Percentiles rank a stretch among this genome's conserved stretches.
phyloP scores from a whole-genome alignment of 2,888 invertebrate species.

The Shargacucullia verbasci region DNA sequence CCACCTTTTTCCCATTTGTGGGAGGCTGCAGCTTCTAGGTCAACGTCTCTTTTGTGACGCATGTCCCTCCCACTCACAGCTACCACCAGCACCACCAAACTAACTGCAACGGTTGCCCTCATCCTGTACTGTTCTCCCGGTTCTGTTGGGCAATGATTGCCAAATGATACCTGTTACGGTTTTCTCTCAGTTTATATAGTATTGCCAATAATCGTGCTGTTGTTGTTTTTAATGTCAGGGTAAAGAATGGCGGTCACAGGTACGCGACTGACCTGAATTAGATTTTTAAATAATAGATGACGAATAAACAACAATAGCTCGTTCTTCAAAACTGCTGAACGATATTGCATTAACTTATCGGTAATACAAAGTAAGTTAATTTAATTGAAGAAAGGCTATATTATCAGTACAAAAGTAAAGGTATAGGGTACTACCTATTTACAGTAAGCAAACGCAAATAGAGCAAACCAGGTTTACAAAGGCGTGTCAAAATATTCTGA shows the following conservation, averaged over 20 bases:
- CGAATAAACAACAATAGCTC: constrained; percentile 41
- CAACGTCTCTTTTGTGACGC: constrained; percentile 80
- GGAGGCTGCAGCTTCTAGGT: constrained; percentile 87
- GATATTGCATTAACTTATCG: constrained; percentile 15
- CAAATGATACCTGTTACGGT: constrained; percentile 83
- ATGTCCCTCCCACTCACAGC: constrained; percentile 84
- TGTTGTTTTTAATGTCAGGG: constrained; percentile 84
- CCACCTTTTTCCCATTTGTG: constrained; percentile 87
- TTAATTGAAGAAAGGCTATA: constrained; percentile 22
- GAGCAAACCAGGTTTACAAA: background rate
- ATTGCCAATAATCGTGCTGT: constrained; percentile 80
- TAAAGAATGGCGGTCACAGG: constrained; percentile 78
- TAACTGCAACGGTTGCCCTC: constrained; percentile 73
- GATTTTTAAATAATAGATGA: constrained; percentile 62
- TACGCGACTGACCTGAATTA: constrained; percentile 78
- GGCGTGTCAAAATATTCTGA: background rate
- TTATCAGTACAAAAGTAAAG: constrained; percentile 2
- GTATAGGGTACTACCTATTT: no score
- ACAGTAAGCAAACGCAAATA: no score
- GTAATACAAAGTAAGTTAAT: constrained; percentile 21
- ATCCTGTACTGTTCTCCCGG: constrained; percentile 74
- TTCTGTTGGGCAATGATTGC: constrained; percentile 80
- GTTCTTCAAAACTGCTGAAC: constrained; percentile 20
- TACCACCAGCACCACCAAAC: constrained; percentile 81
- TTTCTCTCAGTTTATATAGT: constrained; percentile 85